Base-by-base conservation (phyloP, 2,888 invertebrate genomes). In the Crioceris asparagi region DNA sequence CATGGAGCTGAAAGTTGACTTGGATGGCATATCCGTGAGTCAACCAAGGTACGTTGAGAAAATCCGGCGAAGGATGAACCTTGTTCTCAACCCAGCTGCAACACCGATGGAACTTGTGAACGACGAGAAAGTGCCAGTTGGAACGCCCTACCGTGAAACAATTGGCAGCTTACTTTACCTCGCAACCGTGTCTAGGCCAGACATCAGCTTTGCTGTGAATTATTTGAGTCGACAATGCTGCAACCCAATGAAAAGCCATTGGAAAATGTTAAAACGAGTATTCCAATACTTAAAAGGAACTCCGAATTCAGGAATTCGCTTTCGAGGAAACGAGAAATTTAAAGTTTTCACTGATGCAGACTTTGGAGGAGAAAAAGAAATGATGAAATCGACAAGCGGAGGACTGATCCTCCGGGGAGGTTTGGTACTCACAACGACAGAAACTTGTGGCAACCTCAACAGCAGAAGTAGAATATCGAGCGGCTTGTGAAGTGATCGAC, bases 391-490 rank as follows among this genome's bases (percentile, higher is more conserved):
- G n/a, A n/a, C n/a, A n/a, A n/a, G n/a, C n/a, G n/a, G n/a, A n/a
- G n/a, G n/a, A n/a, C n/a, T n/a, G n/a, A n/a, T n/a, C n/a, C n/a
- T n/a, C n/a, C n/a, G n/a, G n/a, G n/a, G n/a, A n/a, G n/a, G n/a
- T n/a, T n/a, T n/a, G n/a, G n/a, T n/a, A n/a, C n/a, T n/a, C n/a
- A n/a, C n/a, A n/a, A n/a, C n/a, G n/a, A n/a, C n/a, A n/a, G n/a
- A n/a, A n/a, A n/a, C n/a, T n/a, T n/a, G n/a, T 54, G 17, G 40
- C 54, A 18, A 43, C 54, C 2, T 56, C 53, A 52, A 49, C 53
- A 29, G 53, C 53, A n/a, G 52, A 54, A 43, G 54, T 52, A 5
- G 52, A 56, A 35, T 57, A 55, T 44, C 41, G 56, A 39, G 53
- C 55, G 4, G 53, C 53, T 15, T 52, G 50, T 3, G 44, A 4